Percentiles rank a stretch among this genome's conserved stretches.
Evolutionary conservation across 2,113 vertebrate species (phyloP).

Genomic region (Cephalophus harveyi): DNA sequence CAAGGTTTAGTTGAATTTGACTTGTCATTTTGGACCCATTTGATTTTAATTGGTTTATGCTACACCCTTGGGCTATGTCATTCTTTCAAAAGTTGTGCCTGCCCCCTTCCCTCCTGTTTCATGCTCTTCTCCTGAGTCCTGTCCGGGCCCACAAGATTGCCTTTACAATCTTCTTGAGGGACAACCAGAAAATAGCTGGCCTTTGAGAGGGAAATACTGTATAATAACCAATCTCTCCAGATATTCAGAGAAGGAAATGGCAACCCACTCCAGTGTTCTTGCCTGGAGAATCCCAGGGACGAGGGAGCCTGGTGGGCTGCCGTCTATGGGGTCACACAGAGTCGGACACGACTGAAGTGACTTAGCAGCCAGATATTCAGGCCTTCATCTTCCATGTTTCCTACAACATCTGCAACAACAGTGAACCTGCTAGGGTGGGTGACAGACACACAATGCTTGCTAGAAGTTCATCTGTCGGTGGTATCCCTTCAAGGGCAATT

Average conservation of each 20-base stretch:
- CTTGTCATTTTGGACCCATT: not conserved
- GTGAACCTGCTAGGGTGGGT: not conserved
- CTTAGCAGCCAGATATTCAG: not conserved
- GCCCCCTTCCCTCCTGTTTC: not conserved
- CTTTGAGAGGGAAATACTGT: not conserved
- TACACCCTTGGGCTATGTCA: not conserved
- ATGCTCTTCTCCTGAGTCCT: not conserved
- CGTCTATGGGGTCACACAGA: too few relatives aligned
- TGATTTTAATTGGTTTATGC: not conserved
- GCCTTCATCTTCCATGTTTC: not conserved
- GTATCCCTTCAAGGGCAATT: not conserved
- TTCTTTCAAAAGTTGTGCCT: not conserved
- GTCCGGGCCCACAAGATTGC: not conserved
- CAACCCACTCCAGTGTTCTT: too few relatives aligned
- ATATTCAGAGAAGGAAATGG: too few relatives aligned
- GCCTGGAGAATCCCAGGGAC: too few relatives aligned
- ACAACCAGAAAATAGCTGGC: not conserved
- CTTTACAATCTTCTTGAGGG: not conserved
- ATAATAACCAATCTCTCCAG: not conserved
- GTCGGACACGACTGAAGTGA: too few relatives aligned
- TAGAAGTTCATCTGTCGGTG: not conserved
- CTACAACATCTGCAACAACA: not conserved
- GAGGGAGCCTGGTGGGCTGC: too few relatives aligned
- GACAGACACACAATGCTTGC: not conserved
- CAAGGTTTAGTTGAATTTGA: not conserved